Evolutionary conservation across 2,797 vertebrate species (phyloP).

Genomic region (Triplophysa yarkandensis): DNA sequence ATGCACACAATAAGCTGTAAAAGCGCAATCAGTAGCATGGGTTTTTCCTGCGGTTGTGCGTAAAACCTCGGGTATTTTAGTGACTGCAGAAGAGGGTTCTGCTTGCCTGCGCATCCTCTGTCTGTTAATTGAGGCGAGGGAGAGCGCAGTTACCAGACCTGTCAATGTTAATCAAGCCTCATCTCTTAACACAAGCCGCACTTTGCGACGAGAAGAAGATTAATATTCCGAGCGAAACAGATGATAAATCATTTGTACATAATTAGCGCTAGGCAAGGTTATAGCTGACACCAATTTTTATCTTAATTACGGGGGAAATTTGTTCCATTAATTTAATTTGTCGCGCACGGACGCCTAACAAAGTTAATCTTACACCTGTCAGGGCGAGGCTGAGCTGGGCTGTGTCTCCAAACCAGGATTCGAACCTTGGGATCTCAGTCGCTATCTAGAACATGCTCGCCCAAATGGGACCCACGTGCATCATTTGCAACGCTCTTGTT

Average conservation of each 20-base stretch:
- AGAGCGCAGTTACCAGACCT: slow-evolving; percentile 83
- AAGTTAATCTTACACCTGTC: slow-evolving; percentile 99
- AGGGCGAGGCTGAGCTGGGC: slow-evolving; percentile 70
- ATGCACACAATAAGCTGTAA: not conserved
- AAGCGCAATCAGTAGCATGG: slow-evolving; percentile 16
- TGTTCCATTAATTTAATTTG: slow-evolving; percentile 99
- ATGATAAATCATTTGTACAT: slow-evolving; percentile 95
- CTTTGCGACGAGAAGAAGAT: slow-evolving; percentile 87
- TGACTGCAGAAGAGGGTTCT: slow-evolving; percentile 76
- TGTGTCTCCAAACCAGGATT: slow-evolving; percentile 16
- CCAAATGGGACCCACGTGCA: not conserved
- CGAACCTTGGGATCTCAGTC: slow-evolving; percentile 9
- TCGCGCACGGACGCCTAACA: slow-evolving; percentile 91
- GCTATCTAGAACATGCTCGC: not conserved
- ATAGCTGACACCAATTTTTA: slow-evolving; percentile 92
- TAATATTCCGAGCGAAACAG: slow-evolving; percentile 87
- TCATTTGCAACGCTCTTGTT: not conserved
- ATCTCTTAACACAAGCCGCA: slow-evolving; percentile 92
- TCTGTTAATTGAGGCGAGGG: slow-evolving; percentile 83
- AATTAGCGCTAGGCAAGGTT: slow-evolving; percentile 96
- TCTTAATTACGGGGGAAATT: slow-evolving; percentile 97
- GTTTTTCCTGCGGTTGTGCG: slow-evolving; percentile 79
- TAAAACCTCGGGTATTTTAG: slow-evolving; percentile 63
- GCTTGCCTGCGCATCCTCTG: slow-evolving; percentile 86
- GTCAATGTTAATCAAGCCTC: slow-evolving; percentile 96